Evolutionary conservation across 2,113 vertebrate genomes (phyloP).

Genomic region (Geothlypis trichas): DNA sequence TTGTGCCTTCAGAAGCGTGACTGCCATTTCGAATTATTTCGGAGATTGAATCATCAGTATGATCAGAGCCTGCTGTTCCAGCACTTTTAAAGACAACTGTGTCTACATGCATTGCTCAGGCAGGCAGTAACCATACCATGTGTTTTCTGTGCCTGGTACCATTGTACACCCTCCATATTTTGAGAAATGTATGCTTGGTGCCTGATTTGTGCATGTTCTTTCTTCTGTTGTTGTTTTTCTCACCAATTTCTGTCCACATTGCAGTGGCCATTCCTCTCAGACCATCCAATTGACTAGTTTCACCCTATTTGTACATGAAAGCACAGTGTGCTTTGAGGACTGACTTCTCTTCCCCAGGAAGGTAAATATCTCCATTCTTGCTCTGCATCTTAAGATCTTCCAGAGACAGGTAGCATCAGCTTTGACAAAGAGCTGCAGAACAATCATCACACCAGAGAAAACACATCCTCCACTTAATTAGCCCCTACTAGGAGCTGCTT

Average conservation of each 20-base stretch:
- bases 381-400: not conserved
- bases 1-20: slow-evolving; percentile 25
- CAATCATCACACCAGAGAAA: not conserved
- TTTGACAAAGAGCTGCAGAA: not conserved
- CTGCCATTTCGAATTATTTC: slow-evolving; percentile 40
- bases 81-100: slow-evolving; percentile 29
- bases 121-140: not conserved
- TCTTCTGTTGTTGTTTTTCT: not conserved
- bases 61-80: slow-evolving; percentile 29
- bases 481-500: not conserved
- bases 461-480: not conserved
- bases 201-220: not conserved
- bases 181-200: not conserved
- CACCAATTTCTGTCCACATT: not conserved
- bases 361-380: not conserved
- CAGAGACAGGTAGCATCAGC: not conserved
- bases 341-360: not conserved
- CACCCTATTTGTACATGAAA: not conserved
- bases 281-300: not conserved
- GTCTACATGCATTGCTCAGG: not conserved
- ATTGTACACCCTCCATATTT: not conserved
- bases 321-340: not conserved
- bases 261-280: not conserved
- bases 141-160: not conserved
- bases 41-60: slow-evolving; percentile 53